A percentile compares a stretch with the other conserved stretches of the same genome.
Evolutionary conservation across 2,113 vertebrate species (phyloP).

Genomic region (Proterorhinus semilunaris): DNA sequence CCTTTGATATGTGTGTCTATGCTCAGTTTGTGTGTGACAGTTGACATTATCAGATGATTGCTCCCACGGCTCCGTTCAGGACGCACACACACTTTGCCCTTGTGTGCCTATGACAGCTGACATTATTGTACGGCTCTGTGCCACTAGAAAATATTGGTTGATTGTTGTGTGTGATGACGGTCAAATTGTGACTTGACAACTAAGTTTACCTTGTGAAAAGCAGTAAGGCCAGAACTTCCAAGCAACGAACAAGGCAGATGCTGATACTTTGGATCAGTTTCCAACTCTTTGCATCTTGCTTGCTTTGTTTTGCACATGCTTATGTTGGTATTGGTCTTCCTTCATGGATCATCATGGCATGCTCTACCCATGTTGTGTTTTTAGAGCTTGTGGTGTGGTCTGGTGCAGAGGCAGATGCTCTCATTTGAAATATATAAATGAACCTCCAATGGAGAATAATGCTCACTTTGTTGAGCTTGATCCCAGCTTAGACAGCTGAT

Average conservation of each 20-base stretch:
- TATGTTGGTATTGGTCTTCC: too few relatives aligned
- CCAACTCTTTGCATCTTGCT: neutral
- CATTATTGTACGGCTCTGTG: slow-evolving; percentile 48
- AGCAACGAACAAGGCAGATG: neutral
- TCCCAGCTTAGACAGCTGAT: slow-evolving; percentile 41
- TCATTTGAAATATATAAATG: slow-evolving; percentile 42
- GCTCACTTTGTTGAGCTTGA: slow-evolving; percentile 52
- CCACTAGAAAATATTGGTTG: slow-evolving; percentile 46
- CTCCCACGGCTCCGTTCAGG: slow-evolving; percentile 39
- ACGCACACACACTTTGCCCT: slow-evolving; percentile 12
- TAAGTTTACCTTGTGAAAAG: slow-evolving; percentile 17
- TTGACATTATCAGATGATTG: slow-evolving; percentile 71
- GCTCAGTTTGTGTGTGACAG: slow-evolving; percentile 48
- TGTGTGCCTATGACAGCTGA: slow-evolving; percentile 47
- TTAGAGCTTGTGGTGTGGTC: neutral
- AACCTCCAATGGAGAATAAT: slow-evolving; percentile 42
- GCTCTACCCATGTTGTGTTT: slow-evolving; percentile 1
- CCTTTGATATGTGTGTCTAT: slow-evolving; percentile 30
- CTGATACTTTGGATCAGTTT: neutral
- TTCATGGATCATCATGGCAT: neutral
- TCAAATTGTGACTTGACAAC: slow-evolving; percentile 32
- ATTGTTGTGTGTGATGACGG: slow-evolving; percentile 35
- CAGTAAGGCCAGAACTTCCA: neutral
- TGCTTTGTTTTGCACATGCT: too few relatives aligned
- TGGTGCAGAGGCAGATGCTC: slow-evolving; percentile 36